Base-by-base conservation (phyloP, 2,797 vertebrate genomes). In the Micromesistius poutassou region DNA sequence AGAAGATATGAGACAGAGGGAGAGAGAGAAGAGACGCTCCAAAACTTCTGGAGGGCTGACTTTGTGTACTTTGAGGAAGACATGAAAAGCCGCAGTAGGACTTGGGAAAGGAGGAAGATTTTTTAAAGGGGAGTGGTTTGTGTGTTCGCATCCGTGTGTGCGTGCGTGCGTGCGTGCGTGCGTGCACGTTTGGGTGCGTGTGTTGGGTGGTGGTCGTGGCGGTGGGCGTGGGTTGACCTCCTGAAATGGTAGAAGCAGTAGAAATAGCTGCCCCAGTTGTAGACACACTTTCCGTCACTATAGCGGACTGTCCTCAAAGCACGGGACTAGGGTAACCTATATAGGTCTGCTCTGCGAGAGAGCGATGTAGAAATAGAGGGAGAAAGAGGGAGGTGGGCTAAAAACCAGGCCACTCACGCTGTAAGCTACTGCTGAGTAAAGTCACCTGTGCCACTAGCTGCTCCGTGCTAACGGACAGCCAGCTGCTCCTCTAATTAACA, bases 201-300 rank as follows among this genome's bases (percentile, higher is more conserved):
- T 80, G 80, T 77, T 78, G 86, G 74, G 78, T 70, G 42, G 55
- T 79, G 80, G 84, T 66, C 33, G 74, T 68, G 82, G 75, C 71
- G 79, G 35, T 62, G 62, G 75, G 62, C 6, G n/a, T 68, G 78
- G 83, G 75, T 90, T 72, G 91, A 94, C 92, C 93, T 94, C 83
- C 86, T 85, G 81, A 90, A 91, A 92, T 90, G 87, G 87, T 83
- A 82, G 91, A 88, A 87, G 90, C 89, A 88, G 89, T 93, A 88
- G 91, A 95, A 95, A 95, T 95, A 95, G 93, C 92, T 95, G 95
- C 88, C 95, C 93, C 92, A 96, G 92, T 96, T 96, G 91, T 91
- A 91, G 93, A 92, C 85, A 93, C 89, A 90, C 88, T 92, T 90
- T 94, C 85, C 91, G 86, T 86, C 91, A 84, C 87, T 85, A 71